Conservation (phyloP, 2,113 vertebrate genomes). For the Anolis carolinensis region DNA sequence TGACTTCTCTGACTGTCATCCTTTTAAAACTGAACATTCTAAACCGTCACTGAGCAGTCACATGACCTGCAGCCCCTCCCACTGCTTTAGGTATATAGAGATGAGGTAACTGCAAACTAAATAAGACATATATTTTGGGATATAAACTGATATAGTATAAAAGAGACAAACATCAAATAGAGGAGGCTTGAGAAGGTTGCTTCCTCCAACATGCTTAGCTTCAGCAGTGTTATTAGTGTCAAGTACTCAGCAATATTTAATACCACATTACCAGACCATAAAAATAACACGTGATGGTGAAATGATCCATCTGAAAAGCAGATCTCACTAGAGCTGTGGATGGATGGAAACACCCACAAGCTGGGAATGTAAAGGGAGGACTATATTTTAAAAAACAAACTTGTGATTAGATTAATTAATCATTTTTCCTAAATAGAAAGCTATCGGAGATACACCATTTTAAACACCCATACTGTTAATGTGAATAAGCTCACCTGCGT, state of each 20-base stretch:
- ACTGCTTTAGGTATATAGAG: too few relatives aligned
- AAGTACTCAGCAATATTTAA: background rate
- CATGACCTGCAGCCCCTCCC: too few relatives aligned
- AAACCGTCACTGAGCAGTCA: too few relatives aligned
- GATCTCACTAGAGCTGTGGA: background rate
- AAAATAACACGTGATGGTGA: background rate
- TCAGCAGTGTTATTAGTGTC: background rate
- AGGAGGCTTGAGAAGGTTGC: too few relatives aligned
- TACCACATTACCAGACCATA: background rate
- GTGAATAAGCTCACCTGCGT: background rate
- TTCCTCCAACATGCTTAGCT: too few relatives aligned
- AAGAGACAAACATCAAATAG: too few relatives aligned
- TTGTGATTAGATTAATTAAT: background rate
- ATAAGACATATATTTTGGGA: too few relatives aligned
- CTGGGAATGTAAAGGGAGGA: background rate
- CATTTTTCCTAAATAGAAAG: background rate
- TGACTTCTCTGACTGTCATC: too few relatives aligned
- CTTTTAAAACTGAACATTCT: too few relatives aligned
- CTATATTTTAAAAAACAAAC: background rate
- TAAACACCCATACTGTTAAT: background rate
- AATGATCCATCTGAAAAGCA: background rate
- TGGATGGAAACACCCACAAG: background rate
- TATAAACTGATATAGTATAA: too few relatives aligned
- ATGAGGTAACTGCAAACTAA: too few relatives aligned
- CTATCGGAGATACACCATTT: background rate